phyloP scores from a whole-genome alignment of 2,797 vertebrate genomes.

The Spinibarbus caldwelli region DNA sequence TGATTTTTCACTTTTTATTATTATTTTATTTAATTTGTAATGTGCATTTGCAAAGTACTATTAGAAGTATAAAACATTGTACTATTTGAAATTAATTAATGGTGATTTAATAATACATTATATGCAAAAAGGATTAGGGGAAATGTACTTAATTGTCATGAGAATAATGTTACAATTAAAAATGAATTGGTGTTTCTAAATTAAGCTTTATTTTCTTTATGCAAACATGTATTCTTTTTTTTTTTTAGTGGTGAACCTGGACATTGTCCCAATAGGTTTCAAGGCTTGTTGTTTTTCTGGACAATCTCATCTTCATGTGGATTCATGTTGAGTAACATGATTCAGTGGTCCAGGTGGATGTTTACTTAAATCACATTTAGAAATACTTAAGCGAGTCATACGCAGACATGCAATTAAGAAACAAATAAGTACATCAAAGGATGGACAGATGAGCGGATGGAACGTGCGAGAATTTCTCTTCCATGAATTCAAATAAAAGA shows the following conservation, averaged over 20 bases:
- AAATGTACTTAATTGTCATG: neutral
- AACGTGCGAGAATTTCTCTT: neutral
- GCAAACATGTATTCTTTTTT: neutral
- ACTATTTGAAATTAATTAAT: neutral
- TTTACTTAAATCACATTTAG: neutral
- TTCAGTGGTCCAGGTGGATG: neutral
- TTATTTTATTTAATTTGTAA: too few relatives aligned
- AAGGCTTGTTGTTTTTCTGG: neutral
- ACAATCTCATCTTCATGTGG: neutral
- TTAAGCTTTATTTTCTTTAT: neutral
- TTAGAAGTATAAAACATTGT: too few relatives aligned
- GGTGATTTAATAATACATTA: slow-evolving; percentile 4
- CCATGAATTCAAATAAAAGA: slow-evolving; percentile 55
- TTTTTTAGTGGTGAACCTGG: neutral
- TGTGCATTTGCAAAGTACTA: too few relatives aligned
- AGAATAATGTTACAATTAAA: neutral
- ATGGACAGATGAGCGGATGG: slow-evolving; percentile 23
- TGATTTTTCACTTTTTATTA: neutral
- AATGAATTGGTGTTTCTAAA: neutral
- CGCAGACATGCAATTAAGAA: neutral
- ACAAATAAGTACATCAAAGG: slow-evolving; percentile 16
- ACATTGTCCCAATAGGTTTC: neutral
- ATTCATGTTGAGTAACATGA: neutral
- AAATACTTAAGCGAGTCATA: slow-evolving; percentile 2
- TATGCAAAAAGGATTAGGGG: neutral